Evolutionary conservation across 92 coral and sea anemone genomes (phyloP).

Genomic region (Phenganax stokvisi): DNA sequence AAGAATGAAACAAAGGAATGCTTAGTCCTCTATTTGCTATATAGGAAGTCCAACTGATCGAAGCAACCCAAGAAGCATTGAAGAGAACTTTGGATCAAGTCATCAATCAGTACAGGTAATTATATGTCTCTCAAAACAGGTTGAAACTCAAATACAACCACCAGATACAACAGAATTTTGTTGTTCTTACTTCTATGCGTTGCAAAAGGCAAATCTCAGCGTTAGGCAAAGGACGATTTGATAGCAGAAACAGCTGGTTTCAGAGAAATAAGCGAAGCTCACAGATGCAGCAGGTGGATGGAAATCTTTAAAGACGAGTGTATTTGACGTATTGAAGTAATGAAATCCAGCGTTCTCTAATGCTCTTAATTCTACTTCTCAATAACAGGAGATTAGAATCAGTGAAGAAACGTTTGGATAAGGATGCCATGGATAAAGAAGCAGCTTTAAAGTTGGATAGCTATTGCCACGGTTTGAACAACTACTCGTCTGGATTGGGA

Average conservation of each 20-base stretch:
- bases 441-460: conserved; percentile 26
- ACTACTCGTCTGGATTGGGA: conserved; percentile 41
- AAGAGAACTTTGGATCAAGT: conserved; percentile 34
- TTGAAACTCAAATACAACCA: no score
- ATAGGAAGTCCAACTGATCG: conserved; percentile 37
- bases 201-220: background rate
- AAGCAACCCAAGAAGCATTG: conserved; percentile 22
- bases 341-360: background rate
- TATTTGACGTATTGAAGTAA: background rate
- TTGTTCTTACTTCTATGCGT: background rate
- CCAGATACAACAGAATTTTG: no score
- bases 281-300: background rate
- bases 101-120: conserved; percentile 29
- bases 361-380: conserved; percentile 7
- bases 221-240: background rate
- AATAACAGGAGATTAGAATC: conserved; percentile 31
- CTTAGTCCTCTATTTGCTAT: background rate
- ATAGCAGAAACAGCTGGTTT: background rate
- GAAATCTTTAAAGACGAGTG: background rate
- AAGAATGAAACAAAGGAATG: background rate
- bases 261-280: background rate
- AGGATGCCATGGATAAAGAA: conserved; percentile 33
- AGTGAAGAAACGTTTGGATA: conserved; percentile 33
- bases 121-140: background rate
- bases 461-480: conserved; percentile 36